Evolutionary conservation across 2,888 invertebrate species (phyloP).

Genomic region (Coenonympha glycerion): DNA sequence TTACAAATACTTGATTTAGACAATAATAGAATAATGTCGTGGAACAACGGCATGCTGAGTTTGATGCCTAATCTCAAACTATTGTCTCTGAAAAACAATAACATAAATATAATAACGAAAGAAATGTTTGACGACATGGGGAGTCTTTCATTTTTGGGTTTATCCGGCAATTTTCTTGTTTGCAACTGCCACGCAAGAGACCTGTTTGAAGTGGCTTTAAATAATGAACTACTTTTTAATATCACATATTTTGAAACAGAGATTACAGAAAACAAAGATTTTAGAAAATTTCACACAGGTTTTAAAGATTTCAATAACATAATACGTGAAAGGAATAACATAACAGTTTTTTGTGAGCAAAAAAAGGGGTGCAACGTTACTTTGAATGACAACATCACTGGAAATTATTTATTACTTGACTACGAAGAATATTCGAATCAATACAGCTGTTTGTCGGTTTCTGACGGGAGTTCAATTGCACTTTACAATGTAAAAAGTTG

Average conservation of each 20-base stretch:
- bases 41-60: constrained; percentile 64
- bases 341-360: constrained; percentile 28
- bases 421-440: constrained; percentile 26
- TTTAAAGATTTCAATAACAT: constrained; percentile 38
- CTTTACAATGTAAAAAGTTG: constrained; percentile 41
- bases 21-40: constrained; percentile 72
- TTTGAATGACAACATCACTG: constrained; percentile 31
- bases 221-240: constrained; percentile 20
- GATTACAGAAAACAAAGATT: not conserved
- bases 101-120: constrained; percentile 71
- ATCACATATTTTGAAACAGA: constrained; percentile 6
- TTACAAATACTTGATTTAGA: constrained; percentile 70
- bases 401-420: constrained; percentile 45
- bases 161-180: constrained; percentile 76
- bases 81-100: constrained; percentile 70
- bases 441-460: constrained; percentile 43
- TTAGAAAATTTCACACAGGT: constrained; percentile 36
- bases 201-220: constrained; percentile 56
- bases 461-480: constrained; percentile 32
- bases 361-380: constrained; percentile 23
- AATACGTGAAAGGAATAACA: constrained; percentile 33
- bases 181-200: constrained; percentile 76
- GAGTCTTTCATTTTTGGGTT: constrained; percentile 58
- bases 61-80: constrained; percentile 52
- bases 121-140: constrained; percentile 76